Evolutionary conservation across 2,888 invertebrate genomes (phyloP).

Genomic region (Lasioglossum malachurum): DNA sequence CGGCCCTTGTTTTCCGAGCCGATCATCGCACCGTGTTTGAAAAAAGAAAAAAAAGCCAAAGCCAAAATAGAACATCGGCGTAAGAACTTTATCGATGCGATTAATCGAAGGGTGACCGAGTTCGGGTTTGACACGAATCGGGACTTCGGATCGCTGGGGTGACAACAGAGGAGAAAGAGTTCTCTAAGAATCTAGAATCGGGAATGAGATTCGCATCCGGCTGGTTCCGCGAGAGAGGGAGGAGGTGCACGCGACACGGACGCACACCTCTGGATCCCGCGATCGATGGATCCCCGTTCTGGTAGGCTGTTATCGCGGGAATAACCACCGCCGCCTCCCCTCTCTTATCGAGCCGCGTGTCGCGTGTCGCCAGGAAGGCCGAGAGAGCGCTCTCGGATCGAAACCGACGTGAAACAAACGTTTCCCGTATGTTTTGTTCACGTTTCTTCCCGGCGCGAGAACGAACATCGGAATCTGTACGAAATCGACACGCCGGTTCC

Average conservation of each 20-base stretch:
- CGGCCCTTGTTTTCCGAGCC: slow-evolving; percentile 24
- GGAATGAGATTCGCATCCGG: neutral
- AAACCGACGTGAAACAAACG: neutral
- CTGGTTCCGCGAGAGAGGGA: neutral
- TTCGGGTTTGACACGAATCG: neutral
- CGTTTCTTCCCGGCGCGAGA: neutral
- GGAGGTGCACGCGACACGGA: slow-evolving; percentile 52
- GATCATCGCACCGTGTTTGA: slow-evolving; percentile 4
- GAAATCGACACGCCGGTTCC: slow-evolving; percentile 64
- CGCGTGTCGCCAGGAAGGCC: slow-evolving; percentile 46
- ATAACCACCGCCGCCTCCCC: slow-evolving; percentile 47
- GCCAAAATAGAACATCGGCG: neutral
- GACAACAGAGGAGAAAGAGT: neutral
- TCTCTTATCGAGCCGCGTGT: slow-evolving; percentile 24
- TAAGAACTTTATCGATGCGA: neutral
- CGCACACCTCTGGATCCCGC: slow-evolving; percentile 65
- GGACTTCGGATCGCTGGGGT: neutral
- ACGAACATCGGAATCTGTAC: slow-evolving; percentile 34
- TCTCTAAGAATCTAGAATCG: neutral
- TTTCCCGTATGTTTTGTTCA: neutral
- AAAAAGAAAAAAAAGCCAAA: too few species aligned
- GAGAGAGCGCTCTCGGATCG: slow-evolving; percentile 40
- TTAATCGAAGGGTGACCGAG: neutral
- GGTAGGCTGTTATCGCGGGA: slow-evolving; percentile 44
- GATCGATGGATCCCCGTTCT: slow-evolving; percentile 61